These are phyloP conservation scores for Prunella strophiata DNA, from an alignment of 2,797 vertebrate genomes.

Conservation along the genomic window DNA sequence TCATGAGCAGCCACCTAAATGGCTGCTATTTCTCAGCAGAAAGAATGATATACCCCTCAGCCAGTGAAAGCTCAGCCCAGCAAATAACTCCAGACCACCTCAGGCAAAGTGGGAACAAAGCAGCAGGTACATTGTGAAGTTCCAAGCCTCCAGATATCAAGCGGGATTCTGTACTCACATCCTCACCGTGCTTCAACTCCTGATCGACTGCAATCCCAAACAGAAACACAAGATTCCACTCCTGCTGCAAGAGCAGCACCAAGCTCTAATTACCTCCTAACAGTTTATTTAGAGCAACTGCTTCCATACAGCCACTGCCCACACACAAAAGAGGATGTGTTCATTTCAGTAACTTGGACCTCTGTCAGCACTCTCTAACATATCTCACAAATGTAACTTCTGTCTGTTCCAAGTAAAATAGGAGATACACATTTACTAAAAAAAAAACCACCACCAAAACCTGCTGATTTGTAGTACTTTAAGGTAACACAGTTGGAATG, in stretches of 20 bases:
- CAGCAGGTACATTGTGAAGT: neutral
- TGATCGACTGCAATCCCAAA: neutral
- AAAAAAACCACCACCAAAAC: neutral
- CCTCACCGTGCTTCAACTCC: neutral
- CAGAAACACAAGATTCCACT: neutral
- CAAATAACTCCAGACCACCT: conserved; percentile 13
- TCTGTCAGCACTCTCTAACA: neutral
- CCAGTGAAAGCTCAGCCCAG: neutral
- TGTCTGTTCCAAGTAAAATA: neutral
- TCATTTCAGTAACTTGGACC: neutral
- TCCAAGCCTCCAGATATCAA: neutral
- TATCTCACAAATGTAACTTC: neutral
- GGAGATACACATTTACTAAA: neutral
- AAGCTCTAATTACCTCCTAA: neutral
- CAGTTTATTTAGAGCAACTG: conserved; percentile 6
- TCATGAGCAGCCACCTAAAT: neutral
- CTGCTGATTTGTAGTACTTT: neutral
- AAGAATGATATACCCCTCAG: neutral
- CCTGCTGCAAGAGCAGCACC: neutral
- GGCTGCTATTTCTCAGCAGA: neutral
- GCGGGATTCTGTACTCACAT: neutral
- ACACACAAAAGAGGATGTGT: neutral
- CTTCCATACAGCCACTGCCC: neutral
- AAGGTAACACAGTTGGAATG: neutral
- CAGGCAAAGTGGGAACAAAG: conserved; percentile 27